phyloP scores from a whole-genome alignment of 2,888 invertebrate genomes.

The Agrotis exclamationis region DNA sequence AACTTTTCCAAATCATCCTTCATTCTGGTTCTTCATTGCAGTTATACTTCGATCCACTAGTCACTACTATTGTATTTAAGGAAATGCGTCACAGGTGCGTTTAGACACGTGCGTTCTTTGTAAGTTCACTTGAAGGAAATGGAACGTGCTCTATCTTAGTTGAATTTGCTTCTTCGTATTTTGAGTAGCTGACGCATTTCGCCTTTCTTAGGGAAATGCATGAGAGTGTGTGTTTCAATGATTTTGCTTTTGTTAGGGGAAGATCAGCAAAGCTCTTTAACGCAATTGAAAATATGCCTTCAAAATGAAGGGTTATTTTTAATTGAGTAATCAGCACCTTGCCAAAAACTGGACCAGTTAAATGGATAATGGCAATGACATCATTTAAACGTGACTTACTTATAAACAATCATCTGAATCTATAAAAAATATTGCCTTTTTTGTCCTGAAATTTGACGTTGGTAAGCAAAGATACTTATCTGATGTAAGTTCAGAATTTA shows the following conservation, averaged over 20 bases:
- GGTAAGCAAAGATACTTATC: too few species aligned
- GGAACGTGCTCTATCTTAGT: constrained; percentile 40
- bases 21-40: not conserved
- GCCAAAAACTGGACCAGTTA: too few species aligned
- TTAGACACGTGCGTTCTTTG: constrained; percentile 45
- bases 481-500: too few species aligned
- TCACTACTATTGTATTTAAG: not conserved
- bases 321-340: too few species aligned
- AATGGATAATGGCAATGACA: too few species aligned
- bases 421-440: too few species aligned
- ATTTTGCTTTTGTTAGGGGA: not conserved
- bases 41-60: not conserved
- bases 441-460: too few species aligned
- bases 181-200: constrained; percentile 8
- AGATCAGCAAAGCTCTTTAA: too few species aligned
- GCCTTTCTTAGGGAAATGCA: constrained; percentile 4
- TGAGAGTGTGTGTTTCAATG: not conserved
- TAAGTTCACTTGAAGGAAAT: constrained; percentile 6
- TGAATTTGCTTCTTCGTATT: not conserved
- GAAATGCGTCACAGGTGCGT: constrained; percentile 15
- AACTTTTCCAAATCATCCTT: not conserved
- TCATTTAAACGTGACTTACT: too few species aligned
- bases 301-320: too few species aligned
- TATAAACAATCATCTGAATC: too few species aligned
- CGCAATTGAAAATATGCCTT: too few species aligned